Evolutionary conservation across 2,797 vertebrate species (phyloP).

Genomic region (Paratrypauchen microcephalus): DNA sequence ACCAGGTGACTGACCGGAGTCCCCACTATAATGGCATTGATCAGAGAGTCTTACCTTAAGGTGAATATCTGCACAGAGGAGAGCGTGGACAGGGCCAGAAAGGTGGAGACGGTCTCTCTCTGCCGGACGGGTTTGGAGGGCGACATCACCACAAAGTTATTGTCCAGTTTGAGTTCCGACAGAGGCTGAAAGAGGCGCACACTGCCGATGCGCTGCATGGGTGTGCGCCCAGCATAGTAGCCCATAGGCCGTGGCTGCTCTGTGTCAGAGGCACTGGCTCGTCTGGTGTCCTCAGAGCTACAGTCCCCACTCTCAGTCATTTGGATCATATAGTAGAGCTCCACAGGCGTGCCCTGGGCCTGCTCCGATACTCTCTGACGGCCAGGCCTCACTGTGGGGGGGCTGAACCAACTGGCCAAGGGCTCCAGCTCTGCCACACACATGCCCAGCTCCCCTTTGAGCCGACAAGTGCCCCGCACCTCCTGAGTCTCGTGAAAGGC

Average conservation of each 20-base stretch:
- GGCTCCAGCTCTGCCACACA: conserved; percentile 85
- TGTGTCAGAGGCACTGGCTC: conserved; percentile 75
- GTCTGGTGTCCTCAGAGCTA: conserved; percentile 78
- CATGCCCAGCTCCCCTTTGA: conserved; percentile 81
- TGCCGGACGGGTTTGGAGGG: conserved; percentile 87
- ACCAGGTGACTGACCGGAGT: neutral
- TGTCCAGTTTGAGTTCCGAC: conserved; percentile 85
- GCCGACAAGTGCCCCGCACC: conserved; percentile 79
- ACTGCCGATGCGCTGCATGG: conserved; percentile 86
- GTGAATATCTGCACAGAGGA: conserved; percentile 88
- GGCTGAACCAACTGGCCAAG: conserved; percentile 82
- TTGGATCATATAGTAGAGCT: conserved; percentile 84
- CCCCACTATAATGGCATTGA: neutral
- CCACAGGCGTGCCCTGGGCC: conserved; percentile 80
- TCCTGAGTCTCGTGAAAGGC: conserved; percentile 87
- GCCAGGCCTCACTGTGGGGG: conserved; percentile 79
- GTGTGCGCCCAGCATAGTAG: conserved; percentile 77
- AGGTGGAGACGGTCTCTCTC: conserved; percentile 85
- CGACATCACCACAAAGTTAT: conserved; percentile 85
- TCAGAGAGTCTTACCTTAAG: conserved; percentile 81
- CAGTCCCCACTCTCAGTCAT: conserved; percentile 74
- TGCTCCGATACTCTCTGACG: conserved; percentile 77
- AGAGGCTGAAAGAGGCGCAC: conserved; percentile 84
- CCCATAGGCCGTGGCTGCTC: conserved; percentile 77
- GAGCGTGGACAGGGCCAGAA: conserved; percentile 83